Evolutionary conservation across 1,140 invertebrate genomes (phyloP), one percentile per base, ranked within the genome.

Genomic region (Octopus sinensis): DNA sequence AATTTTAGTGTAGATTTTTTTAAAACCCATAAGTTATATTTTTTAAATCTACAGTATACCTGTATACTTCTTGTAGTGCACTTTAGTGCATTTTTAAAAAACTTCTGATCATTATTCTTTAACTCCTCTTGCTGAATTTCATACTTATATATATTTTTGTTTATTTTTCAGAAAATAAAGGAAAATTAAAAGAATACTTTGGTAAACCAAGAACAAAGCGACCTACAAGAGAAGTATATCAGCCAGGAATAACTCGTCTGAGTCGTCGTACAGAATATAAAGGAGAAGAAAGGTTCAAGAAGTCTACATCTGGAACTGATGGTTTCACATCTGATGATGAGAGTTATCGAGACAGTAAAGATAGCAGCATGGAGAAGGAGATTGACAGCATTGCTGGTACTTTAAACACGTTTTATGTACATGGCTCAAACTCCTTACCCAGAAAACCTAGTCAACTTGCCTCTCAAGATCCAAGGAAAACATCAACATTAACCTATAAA

Each of bases 211-310:
- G 53, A 43, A 17, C 9, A 13, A 43, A 78, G n/a, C 79, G 43
- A 9, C 86, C 86, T n/a, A 84, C 83, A 12, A 80, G 79, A 79
- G 84, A 84, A 53, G 85, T 87, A 71, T 87, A 87, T 76, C 79
- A 83, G n/a, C 86, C 86, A 43, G 86, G 84, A 77, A 80, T 84
- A 53, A 73, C 82, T 17, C 80, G 82, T 30, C 79, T 80, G 23
- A 83, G 53, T 54, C 82, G 82, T 53, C 56, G 54, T 12, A 78
- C 62, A 54, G 75, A 75, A 7, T 54, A 76, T 7, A 30, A 53
- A 54, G 80, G 81, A 43, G 79, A 77, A 30, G 78, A 53, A n/a
- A 81, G 76, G 3, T 43, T 54, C 56, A 62, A n/a, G 68, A 82
- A 83, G 62, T 86, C 84, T 84, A 85, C 85, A 53, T 76, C 75